Conservation (phyloP, 2,113 vertebrate genomes). For the Puntigrus tetrazona region DNA sequence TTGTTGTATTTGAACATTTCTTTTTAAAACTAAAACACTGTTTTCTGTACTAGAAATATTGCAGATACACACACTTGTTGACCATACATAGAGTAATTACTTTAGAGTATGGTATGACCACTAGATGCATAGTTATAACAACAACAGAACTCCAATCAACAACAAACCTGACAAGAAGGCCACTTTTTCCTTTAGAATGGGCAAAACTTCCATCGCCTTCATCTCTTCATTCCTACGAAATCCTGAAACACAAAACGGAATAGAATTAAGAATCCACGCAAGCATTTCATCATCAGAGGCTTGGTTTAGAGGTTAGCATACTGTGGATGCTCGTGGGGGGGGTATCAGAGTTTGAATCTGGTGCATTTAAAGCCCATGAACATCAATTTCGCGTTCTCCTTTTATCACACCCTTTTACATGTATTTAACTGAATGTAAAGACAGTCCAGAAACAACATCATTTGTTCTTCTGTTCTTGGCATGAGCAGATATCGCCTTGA, state of each 20-base stretch:
- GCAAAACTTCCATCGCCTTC: slow-evolving; percentile 97
- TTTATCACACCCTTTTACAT: background rate
- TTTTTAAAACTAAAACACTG: background rate
- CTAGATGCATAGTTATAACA: background rate
- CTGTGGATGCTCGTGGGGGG: background rate
- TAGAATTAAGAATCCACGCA: background rate
- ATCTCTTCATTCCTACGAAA: slow-evolving; percentile 97
- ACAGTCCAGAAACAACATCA: background rate
- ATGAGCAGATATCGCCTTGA: background rate
- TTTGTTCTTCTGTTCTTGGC: background rate
- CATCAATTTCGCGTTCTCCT: background rate
- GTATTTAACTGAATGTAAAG: slow-evolving; percentile 2
- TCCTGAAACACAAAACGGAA: slow-evolving; percentile 72
- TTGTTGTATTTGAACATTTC: background rate
- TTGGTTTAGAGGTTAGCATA: background rate
- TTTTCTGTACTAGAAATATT: background rate
- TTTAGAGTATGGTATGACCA: background rate
- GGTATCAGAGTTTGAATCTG: background rate
- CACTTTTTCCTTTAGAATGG: slow-evolving; percentile 98
- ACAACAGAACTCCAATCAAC: background rate
- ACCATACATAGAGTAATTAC: background rate
- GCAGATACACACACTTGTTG: background rate
- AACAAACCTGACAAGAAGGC: slow-evolving; percentile 94
- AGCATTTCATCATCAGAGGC: background rate
- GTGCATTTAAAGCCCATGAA: background rate